Evolutionary conservation across 2,797 vertebrate species (phyloP).

Genomic region (Falco biarmicus): DNA sequence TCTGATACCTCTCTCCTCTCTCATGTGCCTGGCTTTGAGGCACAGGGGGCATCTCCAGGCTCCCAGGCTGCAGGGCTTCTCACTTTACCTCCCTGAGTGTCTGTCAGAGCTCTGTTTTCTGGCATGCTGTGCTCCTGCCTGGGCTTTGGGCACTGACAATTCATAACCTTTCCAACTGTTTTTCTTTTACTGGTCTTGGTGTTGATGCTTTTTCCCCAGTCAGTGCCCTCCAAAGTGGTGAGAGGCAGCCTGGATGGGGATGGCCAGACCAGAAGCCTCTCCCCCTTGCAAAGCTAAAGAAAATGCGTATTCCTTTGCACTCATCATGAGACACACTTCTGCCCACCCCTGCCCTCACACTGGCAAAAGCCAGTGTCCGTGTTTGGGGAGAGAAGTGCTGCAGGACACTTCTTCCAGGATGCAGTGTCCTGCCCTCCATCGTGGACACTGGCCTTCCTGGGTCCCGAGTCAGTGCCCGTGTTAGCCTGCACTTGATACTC

Average conservation of each 20-base stretch:
- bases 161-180: neutral
- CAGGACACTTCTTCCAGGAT: neutral
- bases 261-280: neutral
- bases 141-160: neutral
- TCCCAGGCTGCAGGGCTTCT: neutral
- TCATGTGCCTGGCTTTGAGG: neutral
- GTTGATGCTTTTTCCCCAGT: neutral
- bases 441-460: neutral
- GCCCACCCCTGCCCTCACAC: neutral
- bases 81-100: neutral
- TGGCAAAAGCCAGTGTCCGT: neutral
- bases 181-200: neutral
- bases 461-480: neutral
- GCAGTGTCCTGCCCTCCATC: neutral
- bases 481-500: neutral
- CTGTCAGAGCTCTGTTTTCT: neutral
- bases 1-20: neutral
- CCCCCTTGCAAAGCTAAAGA: neutral
- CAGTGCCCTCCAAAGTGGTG: neutral
- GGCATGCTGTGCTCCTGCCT: neutral
- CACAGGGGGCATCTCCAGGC: neutral
- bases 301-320: neutral
- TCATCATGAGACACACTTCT: neutral
- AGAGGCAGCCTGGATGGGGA: neutral
- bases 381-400: accelerated